These are phyloP conservation scores for Pogonognathellus flavescens DNA, from an alignment of 1,140 invertebrate genomes.

Conservation along the genomic window DNA sequence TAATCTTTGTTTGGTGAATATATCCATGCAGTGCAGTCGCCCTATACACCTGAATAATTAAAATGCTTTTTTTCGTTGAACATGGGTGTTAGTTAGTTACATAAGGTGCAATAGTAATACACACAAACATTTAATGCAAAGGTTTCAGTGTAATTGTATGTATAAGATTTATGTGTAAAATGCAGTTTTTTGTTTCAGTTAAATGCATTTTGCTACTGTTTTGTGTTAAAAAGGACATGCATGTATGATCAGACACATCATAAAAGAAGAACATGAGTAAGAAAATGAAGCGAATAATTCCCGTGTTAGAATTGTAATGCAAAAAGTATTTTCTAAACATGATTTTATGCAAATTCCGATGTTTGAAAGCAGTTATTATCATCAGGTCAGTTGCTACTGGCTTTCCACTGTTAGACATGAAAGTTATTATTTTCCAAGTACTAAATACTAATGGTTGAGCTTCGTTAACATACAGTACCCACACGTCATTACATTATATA, in stretches of 20 bases:
- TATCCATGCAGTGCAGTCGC: no score
- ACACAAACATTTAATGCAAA: no score
- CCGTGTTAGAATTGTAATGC: not conserved
- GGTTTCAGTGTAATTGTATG: no score
- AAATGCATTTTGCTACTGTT: not conserved
- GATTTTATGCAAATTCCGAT: constrained; percentile 31
- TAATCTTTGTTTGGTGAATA: no score
- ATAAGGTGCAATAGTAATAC: no score
- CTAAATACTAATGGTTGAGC: constrained; percentile 27
- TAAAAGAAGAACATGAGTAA: no score
- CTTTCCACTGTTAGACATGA: constrained; percentile 30
- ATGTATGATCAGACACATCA: not conserved
- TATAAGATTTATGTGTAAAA: no score
- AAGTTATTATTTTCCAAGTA: constrained; percentile 28
- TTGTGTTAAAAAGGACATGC: not conserved
- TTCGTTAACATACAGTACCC: not conserved
- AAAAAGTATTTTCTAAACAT: constrained; percentile 31
- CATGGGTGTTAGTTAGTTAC: no score
- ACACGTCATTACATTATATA: not conserved
- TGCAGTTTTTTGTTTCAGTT: not conserved
- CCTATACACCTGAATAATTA: no score
- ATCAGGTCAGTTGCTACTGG: constrained; percentile 43
- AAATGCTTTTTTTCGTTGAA: no score
- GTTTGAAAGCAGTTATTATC: constrained; percentile 35
- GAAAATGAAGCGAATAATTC: no score